Evolutionary conservation across 2,113 vertebrate species (phyloP), one percentile per base, ranked within the genome.

Genomic region (Orientallactaga bullata): DNA sequence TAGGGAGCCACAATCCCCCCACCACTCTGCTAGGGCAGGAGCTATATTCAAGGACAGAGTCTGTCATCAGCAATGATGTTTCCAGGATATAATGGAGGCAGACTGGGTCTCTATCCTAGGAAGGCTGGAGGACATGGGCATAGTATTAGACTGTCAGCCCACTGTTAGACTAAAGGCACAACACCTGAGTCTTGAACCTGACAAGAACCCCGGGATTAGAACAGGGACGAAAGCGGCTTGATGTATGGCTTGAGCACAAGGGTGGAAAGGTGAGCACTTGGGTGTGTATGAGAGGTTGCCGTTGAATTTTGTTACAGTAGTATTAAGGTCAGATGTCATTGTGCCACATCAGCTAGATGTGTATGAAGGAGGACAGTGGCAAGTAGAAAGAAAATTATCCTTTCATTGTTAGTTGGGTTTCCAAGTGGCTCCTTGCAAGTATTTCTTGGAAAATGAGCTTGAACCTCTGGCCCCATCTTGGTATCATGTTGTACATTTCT

Each of bases 11-110:
- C 55, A 30, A 9, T 3, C 55, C 23, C 23, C 61, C 7, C 2
- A 66, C 18, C 28, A 10, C 28, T 28, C 60, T 7, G 11, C 39
- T n/a, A 93, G 82, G 63, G 88, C 77, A 95, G n/a, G 80, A 39
- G 13, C 30, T 89, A 32, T 66, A 26, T 89, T 80, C 81, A 82
- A 81, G 81, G 79, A 82, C 51, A 90, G 47, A 88, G 85, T 87
- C 71, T 90, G 60, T 68, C 66, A 71, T 80, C 79, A 86, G 88
- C 37, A 90, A 82, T 79, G 86, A 80, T 55, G 26, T 85, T 88
- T 51, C 58, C 16, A 4, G 82, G 60, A 81, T 39, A 79, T 72
- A 85, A 85, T 72, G 13, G n/a, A 90, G 66, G 63, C n/a, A 26
- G n/a, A 26, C 4, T 65, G 32, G 6, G 71, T 65, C 51, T 88